Conservation (phyloP, 2,113 vertebrate genomes). For the Raja brachyura region DNA sequence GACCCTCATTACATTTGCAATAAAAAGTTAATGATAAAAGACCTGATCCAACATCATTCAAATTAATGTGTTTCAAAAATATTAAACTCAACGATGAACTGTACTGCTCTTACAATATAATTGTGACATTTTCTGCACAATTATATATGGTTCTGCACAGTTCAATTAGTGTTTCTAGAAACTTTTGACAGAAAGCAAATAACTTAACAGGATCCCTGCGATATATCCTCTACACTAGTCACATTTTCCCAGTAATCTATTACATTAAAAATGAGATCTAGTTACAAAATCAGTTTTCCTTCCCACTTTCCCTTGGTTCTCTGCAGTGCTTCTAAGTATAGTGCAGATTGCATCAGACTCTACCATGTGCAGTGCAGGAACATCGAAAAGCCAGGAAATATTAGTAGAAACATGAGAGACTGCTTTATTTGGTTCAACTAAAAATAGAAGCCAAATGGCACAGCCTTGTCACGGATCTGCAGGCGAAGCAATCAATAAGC, state of each 20-base stretch:
- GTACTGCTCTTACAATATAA: not conserved
- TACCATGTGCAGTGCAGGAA: slow-evolving; percentile 66
- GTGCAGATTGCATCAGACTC: slow-evolving; percentile 62
- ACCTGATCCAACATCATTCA: not conserved
- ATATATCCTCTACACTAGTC: not conserved
- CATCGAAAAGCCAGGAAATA: slow-evolving; percentile 63
- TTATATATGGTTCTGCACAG: not conserved
- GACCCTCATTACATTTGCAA: not conserved
- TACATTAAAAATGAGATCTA: slow-evolving; percentile 43
- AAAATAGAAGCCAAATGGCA: slow-evolving; percentile 76
- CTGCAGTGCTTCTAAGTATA: slow-evolving; percentile 71
- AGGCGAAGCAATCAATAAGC: slow-evolving; percentile 82
- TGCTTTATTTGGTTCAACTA: slow-evolving; percentile 93
- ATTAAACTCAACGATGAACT: not conserved
- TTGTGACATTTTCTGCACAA: not conserved
- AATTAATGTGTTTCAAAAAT: not conserved
- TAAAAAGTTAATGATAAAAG: not conserved
- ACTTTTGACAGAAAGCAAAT: not conserved
- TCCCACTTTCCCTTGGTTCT: slow-evolving; percentile 40
- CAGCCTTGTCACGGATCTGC: slow-evolving; percentile 55
- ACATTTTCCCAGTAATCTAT: slow-evolving; percentile 9
- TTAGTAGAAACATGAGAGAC: slow-evolving; percentile 70
- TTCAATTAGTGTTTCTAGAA: not conserved
- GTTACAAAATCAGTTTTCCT: slow-evolving; percentile 48
- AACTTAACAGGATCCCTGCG: not conserved